Evolutionary conservation across 2,113 vertebrate species (phyloP), one percentile per base, ranked within the genome.

Genomic region (Eptatretus burgeri): DNA sequence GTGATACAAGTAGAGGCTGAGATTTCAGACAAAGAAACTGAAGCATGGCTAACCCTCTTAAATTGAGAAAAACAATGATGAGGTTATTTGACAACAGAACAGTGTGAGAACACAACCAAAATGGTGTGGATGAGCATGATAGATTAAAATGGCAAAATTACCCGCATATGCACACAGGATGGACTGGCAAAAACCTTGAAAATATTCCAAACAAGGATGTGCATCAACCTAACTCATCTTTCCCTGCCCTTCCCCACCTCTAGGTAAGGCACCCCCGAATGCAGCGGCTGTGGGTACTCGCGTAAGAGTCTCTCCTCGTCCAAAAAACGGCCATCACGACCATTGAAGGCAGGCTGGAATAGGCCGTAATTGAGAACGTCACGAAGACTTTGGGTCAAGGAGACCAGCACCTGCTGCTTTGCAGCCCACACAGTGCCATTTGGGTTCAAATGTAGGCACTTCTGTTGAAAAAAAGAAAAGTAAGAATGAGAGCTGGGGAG

Each of bases 281-380:
- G 81, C 67, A 68, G 67, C 0, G 84, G 81, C 72, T 91, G 85
- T 0, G 86, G 86, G 67, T 91, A 91, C 69, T 93, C 86, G 14
- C 79, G 74, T 2, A 94, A 75, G 13, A 83, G 72, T 12, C 79
- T 74, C 50, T 95, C 88, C 64, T 96, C 89, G 0, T 95, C 89
- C 76, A 96, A 69, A 70, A 93, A 96, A 69, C 82, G 84, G 4
- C 89, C 85, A 0, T 85, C 81, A 3, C 81, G 74, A 11, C 81
- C 85, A 1, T 80, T 74, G 73, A 74, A 79, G 5, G 83, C 78
- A 0, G 85, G 83, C 70, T 96, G 88, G 74, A 89, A 94, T 5
- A 96, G 78, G 3, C 89, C 88, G 1, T 93, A 95, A 74, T 96
- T 96, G 51, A 96, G 80, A 27, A 84, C 83, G 13, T 93, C 88